Evolutionary conservation across 2,113 vertebrate species (phyloP).

Genomic region (Microtus montanus): DNA sequence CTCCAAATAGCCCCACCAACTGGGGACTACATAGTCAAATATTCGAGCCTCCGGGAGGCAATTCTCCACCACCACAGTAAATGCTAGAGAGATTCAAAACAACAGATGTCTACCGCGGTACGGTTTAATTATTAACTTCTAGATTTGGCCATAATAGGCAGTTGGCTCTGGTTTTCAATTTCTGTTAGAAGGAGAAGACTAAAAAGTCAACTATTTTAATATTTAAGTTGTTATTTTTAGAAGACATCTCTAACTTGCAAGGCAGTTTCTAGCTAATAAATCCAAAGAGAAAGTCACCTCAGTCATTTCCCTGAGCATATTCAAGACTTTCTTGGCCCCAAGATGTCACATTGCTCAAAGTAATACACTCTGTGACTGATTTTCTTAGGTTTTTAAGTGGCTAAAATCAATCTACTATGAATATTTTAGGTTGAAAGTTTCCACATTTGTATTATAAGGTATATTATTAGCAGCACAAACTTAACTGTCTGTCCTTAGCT

Average conservation of each 20-base stretch:
- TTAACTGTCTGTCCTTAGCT: neutral
- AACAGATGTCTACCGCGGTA: constrained; percentile 25
- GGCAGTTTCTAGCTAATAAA: constrained; percentile 33
- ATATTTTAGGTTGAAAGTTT: constrained; percentile 32
- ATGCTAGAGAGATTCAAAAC: constrained; percentile 8
- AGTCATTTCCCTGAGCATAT: constrained; percentile 11
- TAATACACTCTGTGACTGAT: neutral
- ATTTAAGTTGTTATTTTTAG: constrained; percentile 53
- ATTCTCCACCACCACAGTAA: neutral
- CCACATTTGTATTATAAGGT: neutral
- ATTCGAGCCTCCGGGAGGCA: neutral
- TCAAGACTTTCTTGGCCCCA: constrained; percentile 16
- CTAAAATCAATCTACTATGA: constrained; percentile 33
- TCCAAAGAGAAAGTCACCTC: neutral
- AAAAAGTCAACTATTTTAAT: constrained; percentile 39
- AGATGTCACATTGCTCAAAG: constrained; percentile 18
- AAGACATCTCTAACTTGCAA: constrained; percentile 19
- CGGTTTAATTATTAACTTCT: constrained; percentile 50
- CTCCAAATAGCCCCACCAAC: neutral
- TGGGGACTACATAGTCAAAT: neutral
- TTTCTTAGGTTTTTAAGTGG: constrained; percentile 26
- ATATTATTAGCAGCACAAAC: neutral
- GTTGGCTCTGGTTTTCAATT: constrained; percentile 18
- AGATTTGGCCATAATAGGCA: constrained; percentile 28
- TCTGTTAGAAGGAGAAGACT: neutral